Evolutionary conservation across 2,797 vertebrate genomes (phyloP).

Genomic region (Momotus momota): DNA sequence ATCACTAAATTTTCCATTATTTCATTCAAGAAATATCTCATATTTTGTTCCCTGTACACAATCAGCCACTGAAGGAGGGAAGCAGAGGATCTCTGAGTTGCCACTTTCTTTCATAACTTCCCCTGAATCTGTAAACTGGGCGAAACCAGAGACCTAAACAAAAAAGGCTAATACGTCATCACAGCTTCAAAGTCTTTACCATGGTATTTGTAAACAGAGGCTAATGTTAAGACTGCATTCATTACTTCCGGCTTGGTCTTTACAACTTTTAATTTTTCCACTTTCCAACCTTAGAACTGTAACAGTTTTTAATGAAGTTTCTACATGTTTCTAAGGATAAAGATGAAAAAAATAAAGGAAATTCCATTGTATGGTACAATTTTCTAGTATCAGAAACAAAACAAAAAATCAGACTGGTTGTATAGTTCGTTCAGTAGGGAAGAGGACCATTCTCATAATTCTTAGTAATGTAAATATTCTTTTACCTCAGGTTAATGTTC

Average conservation of each 20-base stretch:
- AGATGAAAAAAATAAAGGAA: not conserved
- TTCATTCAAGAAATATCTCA: not conserved
- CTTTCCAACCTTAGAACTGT: not conserved
- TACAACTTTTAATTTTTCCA: not conserved
- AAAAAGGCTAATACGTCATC: not conserved
- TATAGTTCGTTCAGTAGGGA: not conserved
- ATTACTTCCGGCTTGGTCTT: not conserved
- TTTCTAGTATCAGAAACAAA: not conserved
- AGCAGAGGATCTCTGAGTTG: not conserved
- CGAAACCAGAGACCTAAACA: not conserved
- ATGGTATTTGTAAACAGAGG: not conserved
- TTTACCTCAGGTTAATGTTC: not conserved
- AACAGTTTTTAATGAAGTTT: not conserved
- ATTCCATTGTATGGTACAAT: not conserved
- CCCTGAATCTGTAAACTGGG: not conserved
- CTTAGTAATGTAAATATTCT: not conserved
- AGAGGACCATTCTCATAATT: not conserved
- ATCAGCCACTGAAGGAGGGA: not conserved
- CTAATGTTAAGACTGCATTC: not conserved
- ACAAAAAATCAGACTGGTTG: not conserved
- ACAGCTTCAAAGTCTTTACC: not conserved
- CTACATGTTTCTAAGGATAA: not conserved
- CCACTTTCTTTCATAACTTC: not conserved
- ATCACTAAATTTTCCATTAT: not conserved
- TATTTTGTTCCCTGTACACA: not conserved